Conservation (phyloP, 2,113 vertebrate genomes). For the Hyla sarda region DNA sequence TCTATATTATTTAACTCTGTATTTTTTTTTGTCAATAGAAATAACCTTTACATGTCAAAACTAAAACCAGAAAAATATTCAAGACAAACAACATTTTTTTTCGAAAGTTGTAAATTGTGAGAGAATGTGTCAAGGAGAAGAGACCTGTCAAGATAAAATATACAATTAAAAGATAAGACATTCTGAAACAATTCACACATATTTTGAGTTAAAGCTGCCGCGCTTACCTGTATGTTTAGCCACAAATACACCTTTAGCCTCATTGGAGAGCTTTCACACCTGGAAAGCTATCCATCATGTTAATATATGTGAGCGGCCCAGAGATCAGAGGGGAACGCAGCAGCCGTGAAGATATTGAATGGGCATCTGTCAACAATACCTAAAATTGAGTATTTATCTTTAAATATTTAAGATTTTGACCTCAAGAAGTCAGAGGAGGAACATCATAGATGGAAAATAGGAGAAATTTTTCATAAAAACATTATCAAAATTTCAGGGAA, state of each 20-base stretch:
- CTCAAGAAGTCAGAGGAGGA: not conserved
- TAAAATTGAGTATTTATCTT: slow-evolving; percentile 8
- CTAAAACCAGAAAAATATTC: not conserved
- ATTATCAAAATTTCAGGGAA: too few relatives aligned
- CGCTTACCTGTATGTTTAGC: slow-evolving; percentile 15
- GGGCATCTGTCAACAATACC: slow-evolving; percentile 20
- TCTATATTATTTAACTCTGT: too few relatives aligned
- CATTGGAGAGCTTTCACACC: slow-evolving; percentile 15
- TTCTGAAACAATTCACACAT: not conserved
- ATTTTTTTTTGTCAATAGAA: not conserved
- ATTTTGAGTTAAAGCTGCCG: not conserved
- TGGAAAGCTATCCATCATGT: slow-evolving; percentile 1
- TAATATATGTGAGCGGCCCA: not conserved
- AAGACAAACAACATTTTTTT: not conserved
- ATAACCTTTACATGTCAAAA: not conserved
- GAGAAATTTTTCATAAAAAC: too few relatives aligned
- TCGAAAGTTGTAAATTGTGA: not conserved
- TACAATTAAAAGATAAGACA: not conserved
- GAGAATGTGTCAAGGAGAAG: not conserved
- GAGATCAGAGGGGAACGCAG: not conserved
- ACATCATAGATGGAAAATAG: not conserved
- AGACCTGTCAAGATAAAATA: not conserved
- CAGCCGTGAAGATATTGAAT: not conserved
- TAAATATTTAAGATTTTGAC: slow-evolving; percentile 7
- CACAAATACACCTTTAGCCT: slow-evolving; percentile 26